Base-by-base conservation (phyloP, 2,113 vertebrate genomes). In the Zosterops lateralis region DNA sequence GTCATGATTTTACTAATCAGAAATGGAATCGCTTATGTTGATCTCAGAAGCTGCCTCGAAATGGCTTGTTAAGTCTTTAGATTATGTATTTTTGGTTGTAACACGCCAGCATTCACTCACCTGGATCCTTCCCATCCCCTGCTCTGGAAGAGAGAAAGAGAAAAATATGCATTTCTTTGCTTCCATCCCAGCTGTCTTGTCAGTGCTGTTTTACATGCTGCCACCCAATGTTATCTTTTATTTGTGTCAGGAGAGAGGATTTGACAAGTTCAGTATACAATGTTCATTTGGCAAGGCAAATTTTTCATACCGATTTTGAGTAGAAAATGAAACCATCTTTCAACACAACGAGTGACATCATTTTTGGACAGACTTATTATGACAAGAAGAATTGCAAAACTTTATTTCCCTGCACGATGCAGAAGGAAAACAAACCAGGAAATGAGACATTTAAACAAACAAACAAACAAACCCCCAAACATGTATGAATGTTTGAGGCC, bases 241-340 rank as follows among this genome's bases (percentile, higher is more conserved):
- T 98, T 97, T 98, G 97, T 98, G 97, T 98, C 97, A 97, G 97
- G 97, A 98, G 97, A 96, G 94, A 94, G 94, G 89, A 96, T 95
- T 90, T 98, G 98, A 98, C 97, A 97, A 96, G 97, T 97, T 97
- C 96, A 60, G 97, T 97, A 97, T 96, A 96, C 97, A 96, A 87
- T 92, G 96, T 97, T 97, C 97, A 96, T 97, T 97, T 97, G 97
- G 97, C 95, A 96, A 97, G 97, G 97, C 95, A 94, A 96, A 97
- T 97, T 97, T 96, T 97, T 98, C 97, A 96, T 95, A 95, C 96
- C 96, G 94, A 95, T 97, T 98, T 96, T 96, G 97, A 97, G 97
- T 56, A 87, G 96, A 95, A 96, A 98, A 98, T 97, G 98, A 97
- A 98, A 98, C 97, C 94, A 95, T 98, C 97, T 98, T 97, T 98